Percentiles rank a stretch among this genome's conserved stretches.
Conservation (phyloP, 2,888 invertebrate species). For the Phalera bucephala region DNA sequence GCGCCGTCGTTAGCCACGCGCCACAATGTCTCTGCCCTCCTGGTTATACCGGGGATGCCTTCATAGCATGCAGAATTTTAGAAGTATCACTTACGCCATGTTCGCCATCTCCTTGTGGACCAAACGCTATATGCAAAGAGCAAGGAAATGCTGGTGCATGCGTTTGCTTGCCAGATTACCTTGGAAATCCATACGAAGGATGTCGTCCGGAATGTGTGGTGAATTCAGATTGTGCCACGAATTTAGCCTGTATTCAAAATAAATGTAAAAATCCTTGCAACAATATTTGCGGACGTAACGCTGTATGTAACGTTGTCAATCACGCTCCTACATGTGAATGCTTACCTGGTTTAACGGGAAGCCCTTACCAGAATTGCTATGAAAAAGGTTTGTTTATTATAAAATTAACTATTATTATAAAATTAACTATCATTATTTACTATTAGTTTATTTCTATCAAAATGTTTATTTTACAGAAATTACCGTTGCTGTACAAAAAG, state of each 20-base stretch:
- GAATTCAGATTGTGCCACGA: conserved; percentile 88
- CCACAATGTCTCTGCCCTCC: conserved; percentile 88
- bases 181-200: conserved; percentile 90
- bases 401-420: conserved; percentile 1
- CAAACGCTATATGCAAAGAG: conserved; percentile 88
- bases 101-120: conserved; percentile 88
- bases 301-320: conserved; percentile 87
- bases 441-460: neutral
- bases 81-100: conserved; percentile 84
- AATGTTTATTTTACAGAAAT: conserved; percentile 49
- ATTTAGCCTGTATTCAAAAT: conserved; percentile 87
- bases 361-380: conserved; percentile 82
- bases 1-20: conserved; percentile 88
- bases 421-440: too few species aligned
- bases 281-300: conserved; percentile 89
- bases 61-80: conserved; percentile 77
- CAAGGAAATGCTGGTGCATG: conserved; percentile 87
- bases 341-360: conserved; percentile 83
- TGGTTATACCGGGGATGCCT: conserved; percentile 86
- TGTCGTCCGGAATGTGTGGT: conserved; percentile 90
- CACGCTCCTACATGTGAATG: conserved; percentile 89
- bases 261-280: conserved; percentile 90
- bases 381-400: conserved; percentile 54
- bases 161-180: conserved; percentile 85
- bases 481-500: conserved; percentile 44